phyloP scores from a whole-genome alignment of 35 echinoderm and acorn worm genomes.

The Stichopus chloronotus region DNA sequence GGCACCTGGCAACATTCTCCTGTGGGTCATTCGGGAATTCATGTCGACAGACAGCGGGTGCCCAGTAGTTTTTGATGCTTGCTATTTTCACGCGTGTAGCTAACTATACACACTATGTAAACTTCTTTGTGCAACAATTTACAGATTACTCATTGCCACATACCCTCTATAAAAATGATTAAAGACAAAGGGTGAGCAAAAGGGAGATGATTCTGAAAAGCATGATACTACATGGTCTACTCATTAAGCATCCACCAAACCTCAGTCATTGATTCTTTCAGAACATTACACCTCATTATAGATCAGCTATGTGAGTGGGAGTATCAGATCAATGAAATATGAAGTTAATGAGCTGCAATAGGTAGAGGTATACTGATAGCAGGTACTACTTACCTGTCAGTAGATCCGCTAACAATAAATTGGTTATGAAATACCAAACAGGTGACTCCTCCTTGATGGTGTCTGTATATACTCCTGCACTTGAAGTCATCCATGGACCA shows the following conservation, averaged over 20 bases:
- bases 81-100: too few species aligned
- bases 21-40: too few species aligned
- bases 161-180: too few species aligned
- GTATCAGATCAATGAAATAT: not conserved
- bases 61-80: too few species aligned
- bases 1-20: too few species aligned
- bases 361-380: not conserved
- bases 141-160: too few species aligned
- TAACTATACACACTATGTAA: too few species aligned
- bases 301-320: conserved; percentile 37
- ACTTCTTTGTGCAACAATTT: too few species aligned
- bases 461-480: conserved; percentile 60
- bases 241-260: not conserved
- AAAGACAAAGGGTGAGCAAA: too few species aligned
- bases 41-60: too few species aligned
- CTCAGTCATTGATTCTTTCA: not conserved
- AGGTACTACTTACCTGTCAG: conserved; percentile 81
- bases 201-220: too few species aligned
- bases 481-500: conserved; percentile 81
- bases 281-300: conserved; percentile 26
- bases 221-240: too few species aligned
- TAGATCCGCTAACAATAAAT: conserved; percentile 74
- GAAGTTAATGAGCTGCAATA: not conserved
- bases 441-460: conserved; percentile 81
- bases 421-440: conserved; percentile 80